Evolutionary conservation across 2,797 vertebrate species (phyloP).

Genomic region (Pteropus rufus): DNA sequence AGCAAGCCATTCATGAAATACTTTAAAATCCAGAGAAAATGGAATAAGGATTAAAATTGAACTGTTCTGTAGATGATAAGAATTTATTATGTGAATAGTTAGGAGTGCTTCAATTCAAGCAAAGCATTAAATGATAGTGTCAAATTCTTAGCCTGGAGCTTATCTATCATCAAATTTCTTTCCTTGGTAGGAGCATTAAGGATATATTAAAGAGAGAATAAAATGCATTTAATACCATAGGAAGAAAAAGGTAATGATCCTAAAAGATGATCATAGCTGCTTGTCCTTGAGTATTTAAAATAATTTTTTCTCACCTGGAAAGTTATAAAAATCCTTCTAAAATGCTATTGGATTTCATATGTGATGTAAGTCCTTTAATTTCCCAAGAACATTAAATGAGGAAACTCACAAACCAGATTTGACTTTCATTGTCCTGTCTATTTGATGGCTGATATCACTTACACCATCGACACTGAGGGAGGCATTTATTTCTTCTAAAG

Average conservation of each 20-base stretch:
- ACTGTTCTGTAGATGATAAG: slow-evolving; percentile 11
- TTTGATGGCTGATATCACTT: slow-evolving; percentile 17
- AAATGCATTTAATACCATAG: slow-evolving; percentile 23
- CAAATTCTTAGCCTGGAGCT: background rate
- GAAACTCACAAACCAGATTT: slow-evolving; percentile 17
- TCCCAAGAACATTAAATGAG: background rate
- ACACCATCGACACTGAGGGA: background rate
- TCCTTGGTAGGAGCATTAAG: background rate
- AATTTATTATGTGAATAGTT: slow-evolving; percentile 48
- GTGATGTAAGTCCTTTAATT: slow-evolving; percentile 58
- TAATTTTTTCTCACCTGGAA: slow-evolving; percentile 56
- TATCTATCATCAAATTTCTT: slow-evolving; percentile 45
- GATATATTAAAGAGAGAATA: slow-evolving; percentile 14
- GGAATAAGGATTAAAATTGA: slow-evolving; percentile 47
- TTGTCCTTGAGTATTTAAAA: slow-evolving; percentile 62
- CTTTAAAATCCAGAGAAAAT: slow-evolving; percentile 52
- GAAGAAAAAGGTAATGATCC: slow-evolving; percentile 64
- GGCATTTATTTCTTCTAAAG: slow-evolving; percentile 5
- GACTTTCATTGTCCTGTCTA: background rate
- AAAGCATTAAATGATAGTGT: slow-evolving; percentile 43
- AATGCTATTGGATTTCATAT: slow-evolving; percentile 47
- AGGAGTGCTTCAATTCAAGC: slow-evolving; percentile 40
- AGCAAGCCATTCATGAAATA: background rate
- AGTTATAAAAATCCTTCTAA: slow-evolving; percentile 32
- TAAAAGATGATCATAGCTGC: slow-evolving; percentile 43